phyloP scores from a whole-genome alignment of 2,113 vertebrate genomes.

The Colinus virginianus region DNA sequence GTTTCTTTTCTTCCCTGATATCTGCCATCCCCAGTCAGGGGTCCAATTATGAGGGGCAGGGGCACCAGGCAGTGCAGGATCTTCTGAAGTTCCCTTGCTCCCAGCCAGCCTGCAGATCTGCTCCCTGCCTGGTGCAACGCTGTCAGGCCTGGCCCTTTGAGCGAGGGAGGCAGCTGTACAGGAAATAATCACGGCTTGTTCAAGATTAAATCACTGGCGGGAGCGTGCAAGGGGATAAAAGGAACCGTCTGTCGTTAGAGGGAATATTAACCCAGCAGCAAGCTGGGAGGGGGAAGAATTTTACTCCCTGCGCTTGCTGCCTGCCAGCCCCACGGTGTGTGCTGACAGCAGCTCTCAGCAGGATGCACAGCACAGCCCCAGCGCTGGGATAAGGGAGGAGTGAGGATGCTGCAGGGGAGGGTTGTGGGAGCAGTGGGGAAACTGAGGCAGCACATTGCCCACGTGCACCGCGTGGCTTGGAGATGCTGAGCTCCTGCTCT shows the following conservation, averaged over 20 bases:
- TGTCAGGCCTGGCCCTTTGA: background rate
- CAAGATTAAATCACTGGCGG: constrained; percentile 72
- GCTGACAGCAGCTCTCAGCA: constrained; percentile 57
- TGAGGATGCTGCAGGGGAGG: background rate
- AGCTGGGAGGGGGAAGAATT: background rate
- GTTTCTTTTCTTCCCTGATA: background rate
- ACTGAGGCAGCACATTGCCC: background rate
- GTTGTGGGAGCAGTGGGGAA: background rate
- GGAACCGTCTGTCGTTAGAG: constrained; percentile 72
- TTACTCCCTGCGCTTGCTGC: constrained; percentile 40
- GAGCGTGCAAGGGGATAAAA: constrained; percentile 64
- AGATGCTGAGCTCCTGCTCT: background rate
- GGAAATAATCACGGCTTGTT: constrained; percentile 71
- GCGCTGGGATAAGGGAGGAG: accelerated
- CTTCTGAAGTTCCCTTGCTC: accelerated
- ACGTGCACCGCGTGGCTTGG: accelerated
- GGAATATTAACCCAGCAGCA: constrained; percentile 61
- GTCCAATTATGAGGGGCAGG: background rate
- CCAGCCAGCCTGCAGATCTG: background rate
- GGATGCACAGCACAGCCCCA: background rate
- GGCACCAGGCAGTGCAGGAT: background rate
- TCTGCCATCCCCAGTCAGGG: background rate
- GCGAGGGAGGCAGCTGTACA: constrained; percentile 66
- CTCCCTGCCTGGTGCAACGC: background rate
- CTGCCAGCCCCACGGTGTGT: background rate